Base-by-base conservation (phyloP, 2,888 invertebrate species). In the Lasioglossum vierecki region DNA sequence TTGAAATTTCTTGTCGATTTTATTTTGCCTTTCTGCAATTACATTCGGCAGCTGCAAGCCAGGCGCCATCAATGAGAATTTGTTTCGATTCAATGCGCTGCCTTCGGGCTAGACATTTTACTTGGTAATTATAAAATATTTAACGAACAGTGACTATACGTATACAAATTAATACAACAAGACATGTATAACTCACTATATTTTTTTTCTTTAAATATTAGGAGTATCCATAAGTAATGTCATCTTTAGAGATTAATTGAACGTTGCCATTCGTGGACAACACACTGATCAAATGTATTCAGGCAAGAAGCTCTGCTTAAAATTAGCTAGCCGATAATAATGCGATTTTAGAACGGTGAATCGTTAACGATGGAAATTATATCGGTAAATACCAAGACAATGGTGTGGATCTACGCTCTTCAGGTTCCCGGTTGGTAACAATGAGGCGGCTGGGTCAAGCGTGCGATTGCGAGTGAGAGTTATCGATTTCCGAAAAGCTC, bases 401-500 rank as follows among this genome's bases (percentile, higher is more conserved):
- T 83, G 46, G 77, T 71, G 53, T 70, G 71, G n/a, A 22, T n/a
- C 41, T 49, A 53, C 60, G 57, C 70, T 77, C 75, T 84, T 80
- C 86, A 79, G 68, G 71, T 71, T 73, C 46, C n/a, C 44, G 41
- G 80, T 57, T 53, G 53, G 80, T 75, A 82, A 83, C 83, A 85
- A 82, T 78, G 85, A 76, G 82, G 75, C 57, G 57, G 85, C 79
- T 30, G 77, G 81, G 83, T 78, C 83, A 80, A 82, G 75, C 82
- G 74, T 72, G 70, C 80, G 82, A 84, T 78, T 79, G 80, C 44
- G 76, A 53, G 15, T 60, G 83, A 88, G 88, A 77, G 83, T 73
- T 89, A 89, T 89, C 86, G 89, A 89, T 89, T 86, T 83, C 80
- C 82, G 79, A 85, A 89, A 89, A 85, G 82, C 86, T 83, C 83